A percentile compares a stretch with the other conserved stretches of the same genome.
phyloP scores from a whole-genome alignment of 2,113 vertebrate genomes.

The Noctilio leporinus region DNA sequence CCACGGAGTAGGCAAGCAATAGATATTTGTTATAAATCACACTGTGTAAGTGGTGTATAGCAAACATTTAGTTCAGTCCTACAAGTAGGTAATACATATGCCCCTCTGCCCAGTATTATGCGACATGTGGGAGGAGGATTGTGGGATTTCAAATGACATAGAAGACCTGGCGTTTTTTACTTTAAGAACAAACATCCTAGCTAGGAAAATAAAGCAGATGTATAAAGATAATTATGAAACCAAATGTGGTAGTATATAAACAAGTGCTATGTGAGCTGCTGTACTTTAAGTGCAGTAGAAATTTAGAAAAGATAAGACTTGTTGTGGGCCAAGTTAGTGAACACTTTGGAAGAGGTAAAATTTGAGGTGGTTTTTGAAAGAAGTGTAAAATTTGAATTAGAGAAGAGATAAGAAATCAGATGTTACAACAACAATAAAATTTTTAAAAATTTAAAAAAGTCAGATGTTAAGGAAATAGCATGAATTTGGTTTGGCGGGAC shows the following conservation, averaged over 20 bases:
- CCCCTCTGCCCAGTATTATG: neutral
- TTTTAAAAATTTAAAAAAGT: no score
- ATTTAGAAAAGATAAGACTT: neutral
- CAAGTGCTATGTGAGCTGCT: neutral
- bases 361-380: neutral
- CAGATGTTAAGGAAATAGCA: neutral
- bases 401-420: neutral
- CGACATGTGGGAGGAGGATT: neutral
- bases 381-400: slow-evolving; percentile 13
- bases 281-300: neutral
- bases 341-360: neutral
- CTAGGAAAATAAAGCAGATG: neutral
- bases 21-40: neutral
- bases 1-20: neutral
- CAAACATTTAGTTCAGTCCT: neutral
- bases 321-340: neutral
- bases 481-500: neutral
- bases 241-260: neutral
- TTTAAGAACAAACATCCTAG: neutral
- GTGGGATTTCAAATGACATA: neutral
- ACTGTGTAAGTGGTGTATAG: neutral
- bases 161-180: neutral
- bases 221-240: neutral
- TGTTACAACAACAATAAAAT: no score
- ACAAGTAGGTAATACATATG: neutral